Conservation (phyloP, 2,888 invertebrate genomes). For the Aquatica leii region DNA sequence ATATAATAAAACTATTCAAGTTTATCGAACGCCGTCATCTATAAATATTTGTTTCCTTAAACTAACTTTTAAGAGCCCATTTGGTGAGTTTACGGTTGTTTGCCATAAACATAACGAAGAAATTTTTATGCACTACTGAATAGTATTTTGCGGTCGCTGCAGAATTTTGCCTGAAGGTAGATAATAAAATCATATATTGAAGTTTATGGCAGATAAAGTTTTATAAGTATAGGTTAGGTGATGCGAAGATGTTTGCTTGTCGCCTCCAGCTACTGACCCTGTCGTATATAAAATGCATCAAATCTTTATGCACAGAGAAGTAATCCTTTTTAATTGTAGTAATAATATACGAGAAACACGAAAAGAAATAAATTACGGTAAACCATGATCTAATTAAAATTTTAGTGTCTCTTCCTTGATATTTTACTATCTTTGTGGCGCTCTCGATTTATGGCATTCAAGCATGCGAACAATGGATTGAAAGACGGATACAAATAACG, state of each 20-base stretch:
- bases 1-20: conserved; percentile 14
- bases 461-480: conserved; percentile 26
- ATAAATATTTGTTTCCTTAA: conserved; percentile 33
- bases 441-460: conserved; percentile 20
- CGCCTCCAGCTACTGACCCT: conserved; percentile 28
- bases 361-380: background rate
- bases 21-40: conserved; percentile 21
- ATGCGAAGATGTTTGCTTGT: conserved; percentile 22
- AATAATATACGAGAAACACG: background rate
- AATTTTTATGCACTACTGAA: conserved; percentile 31
- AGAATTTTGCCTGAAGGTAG: conserved; percentile 31
- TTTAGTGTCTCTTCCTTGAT: conserved; percentile 17
- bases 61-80: conserved; percentile 33
- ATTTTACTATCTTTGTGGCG: conserved; percentile 20
- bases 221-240: conserved; percentile 27
- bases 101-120: conserved; percentile 28
- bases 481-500: conserved; percentile 26
- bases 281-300: conserved; percentile 15
- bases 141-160: conserved; percentile 28
- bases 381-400: conserved; percentile 13
- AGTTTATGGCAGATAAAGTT: conserved; percentile 29
- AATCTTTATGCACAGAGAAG: too few relatives aligned
- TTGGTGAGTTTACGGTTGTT: conserved; percentile 33
- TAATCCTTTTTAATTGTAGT: background rate
- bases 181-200: conserved; percentile 37